Evolutionary conservation across 2,888 invertebrate genomes (phyloP), one percentile per base, ranked within the genome.

Genomic region (Phaedon cochleariae): DNA sequence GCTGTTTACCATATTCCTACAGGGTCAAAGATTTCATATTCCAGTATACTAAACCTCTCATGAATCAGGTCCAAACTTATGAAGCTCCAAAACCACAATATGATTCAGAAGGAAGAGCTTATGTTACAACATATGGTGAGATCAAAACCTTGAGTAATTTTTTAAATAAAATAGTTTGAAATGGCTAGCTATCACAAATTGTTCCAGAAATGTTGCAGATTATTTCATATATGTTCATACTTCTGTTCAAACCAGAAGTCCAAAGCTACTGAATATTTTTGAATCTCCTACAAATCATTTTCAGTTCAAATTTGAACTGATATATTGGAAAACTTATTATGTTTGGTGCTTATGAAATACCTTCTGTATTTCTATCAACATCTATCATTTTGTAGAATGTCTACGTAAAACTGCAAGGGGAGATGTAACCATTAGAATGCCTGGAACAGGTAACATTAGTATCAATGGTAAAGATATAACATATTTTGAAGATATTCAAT

Each of bases 371-470:
- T n/a, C n/a, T n/a, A n/a, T n/a, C n/a, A n/a, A n/a, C 18, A 17
- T 21, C 1, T 51, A 51, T 51, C 4, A 48, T 20, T 48, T 80
- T 81, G 37, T 68, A 89, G 89, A 90, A 82, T 92, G 92, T 79
- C 81, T 87, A 59, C 86, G 93, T 66, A 95, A 94, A 83, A 84
- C 85, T 64, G 89, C 93, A 0, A 85, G 88, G 74, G 96, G 92
- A 1, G 86, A 89, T 81, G 95, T 97, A 0, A 94, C 91, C n/a
- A 84, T 97, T 7, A 86, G 86, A 66, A 88, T 89, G 10, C 92
- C 95, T 20, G 97, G 98, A 12, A 90, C 91, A 55, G 97, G 98
- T 1, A 87, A 90, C 79, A 87, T 97, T 60, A 87, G 85, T 26
- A 92, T 97, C 60, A 97, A 97, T 84, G 93, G 91, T 3, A 79